Conservation (phyloP, 1,140 invertebrate species). For the Anthonomus grandis region DNA sequence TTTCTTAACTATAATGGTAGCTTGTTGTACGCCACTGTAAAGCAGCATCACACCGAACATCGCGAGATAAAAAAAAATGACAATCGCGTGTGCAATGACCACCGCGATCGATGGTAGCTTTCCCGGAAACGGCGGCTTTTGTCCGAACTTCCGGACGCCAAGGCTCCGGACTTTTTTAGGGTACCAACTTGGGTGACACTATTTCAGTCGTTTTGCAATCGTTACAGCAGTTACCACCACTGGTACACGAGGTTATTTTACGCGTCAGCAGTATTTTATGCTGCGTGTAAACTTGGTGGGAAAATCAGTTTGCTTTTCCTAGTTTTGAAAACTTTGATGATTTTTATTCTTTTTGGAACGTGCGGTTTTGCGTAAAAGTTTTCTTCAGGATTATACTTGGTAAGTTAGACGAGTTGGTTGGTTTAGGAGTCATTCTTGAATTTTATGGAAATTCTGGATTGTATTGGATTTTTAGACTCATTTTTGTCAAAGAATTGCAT, state of each 20-base stretch:
- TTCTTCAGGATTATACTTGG: slow-evolving; percentile 19
- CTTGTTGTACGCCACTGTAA: slow-evolving; percentile 2
- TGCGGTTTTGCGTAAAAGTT: not conserved
- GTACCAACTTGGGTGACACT: slow-evolving; percentile 1
- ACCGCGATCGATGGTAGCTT: slow-evolving; percentile 15
- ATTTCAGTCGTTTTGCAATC: not conserved
- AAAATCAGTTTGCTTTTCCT: too few relatives aligned
- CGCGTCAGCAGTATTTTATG: not conserved
- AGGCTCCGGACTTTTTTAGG: slow-evolving; percentile 14
- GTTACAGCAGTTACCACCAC: not conserved
- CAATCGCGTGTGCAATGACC: slow-evolving; percentile 20
- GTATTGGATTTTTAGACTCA: not conserved
- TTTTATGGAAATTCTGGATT: too few relatives aligned
- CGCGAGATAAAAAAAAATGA: slow-evolving; percentile 3
- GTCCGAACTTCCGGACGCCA: slow-evolving; percentile 22
- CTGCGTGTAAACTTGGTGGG: not conserved
- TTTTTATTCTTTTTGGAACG: not conserved
- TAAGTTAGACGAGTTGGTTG: not conserved
- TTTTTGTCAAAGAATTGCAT: not conserved
- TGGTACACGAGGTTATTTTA: not conserved
- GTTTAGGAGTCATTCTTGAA: not conserved
- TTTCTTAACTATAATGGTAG: not conserved
- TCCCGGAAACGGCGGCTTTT: slow-evolving; percentile 27
- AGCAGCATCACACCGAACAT: slow-evolving; percentile 19
- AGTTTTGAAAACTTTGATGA: too few relatives aligned